Evolutionary conservation across 2,888 invertebrate genomes (phyloP).

Genomic region (Athrips mouffetella): DNA sequence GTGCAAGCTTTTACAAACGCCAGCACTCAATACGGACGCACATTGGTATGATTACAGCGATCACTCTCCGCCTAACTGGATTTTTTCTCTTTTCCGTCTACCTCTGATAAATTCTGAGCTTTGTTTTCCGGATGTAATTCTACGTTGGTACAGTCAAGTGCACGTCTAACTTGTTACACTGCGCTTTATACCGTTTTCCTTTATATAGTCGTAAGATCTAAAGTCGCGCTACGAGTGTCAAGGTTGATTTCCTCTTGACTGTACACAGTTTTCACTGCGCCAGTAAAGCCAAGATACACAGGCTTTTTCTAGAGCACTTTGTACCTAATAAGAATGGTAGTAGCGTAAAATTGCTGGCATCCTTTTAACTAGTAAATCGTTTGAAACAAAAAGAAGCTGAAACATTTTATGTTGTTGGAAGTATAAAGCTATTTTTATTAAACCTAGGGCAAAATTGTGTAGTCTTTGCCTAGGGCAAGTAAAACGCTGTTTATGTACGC

Average conservation of each 20-base stretch:
- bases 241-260: no score
- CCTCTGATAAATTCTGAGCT: constrained; percentile 59
- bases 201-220: no score
- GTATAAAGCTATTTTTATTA: no score
- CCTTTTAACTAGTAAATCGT: constrained; percentile 9
- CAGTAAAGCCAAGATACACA: not conserved
- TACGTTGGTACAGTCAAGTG: no score
- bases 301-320: not conserved
- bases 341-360: not conserved
- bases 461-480: no score
- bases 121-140: constrained; percentile 64
- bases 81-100: constrained; percentile 45
- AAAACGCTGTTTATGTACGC: no score
- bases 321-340: constrained; percentile 3
- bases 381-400: not conserved
- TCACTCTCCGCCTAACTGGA: not conserved
- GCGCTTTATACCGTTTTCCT: no score
- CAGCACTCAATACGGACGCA: not conserved
- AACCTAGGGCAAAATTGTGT: no score
- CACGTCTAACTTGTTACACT: no score
- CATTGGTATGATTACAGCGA: constrained; percentile 2
- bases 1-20: no score
- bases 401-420: no score
- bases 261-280: not conserved
- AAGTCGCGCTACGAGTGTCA: no score